phyloP scores from a whole-genome alignment of 2,113 vertebrate genomes.

The Oncorhynchus nerka region DNA sequence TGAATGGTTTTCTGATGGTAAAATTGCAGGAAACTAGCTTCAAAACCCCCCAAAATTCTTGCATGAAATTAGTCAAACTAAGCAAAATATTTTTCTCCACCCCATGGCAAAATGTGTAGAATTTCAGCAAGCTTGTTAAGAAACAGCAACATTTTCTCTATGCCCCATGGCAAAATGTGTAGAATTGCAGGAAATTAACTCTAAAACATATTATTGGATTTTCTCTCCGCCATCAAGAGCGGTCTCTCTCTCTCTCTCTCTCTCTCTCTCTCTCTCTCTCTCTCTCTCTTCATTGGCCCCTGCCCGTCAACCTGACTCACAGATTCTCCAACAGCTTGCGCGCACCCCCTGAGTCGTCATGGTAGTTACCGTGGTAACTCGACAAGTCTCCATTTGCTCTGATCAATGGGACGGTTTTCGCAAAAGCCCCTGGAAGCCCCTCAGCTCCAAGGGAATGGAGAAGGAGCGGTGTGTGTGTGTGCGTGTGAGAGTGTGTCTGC shows the following conservation, averaged over 20 bases:
- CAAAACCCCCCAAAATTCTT: no score
- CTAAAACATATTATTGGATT: no score
- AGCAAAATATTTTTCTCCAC: no score
- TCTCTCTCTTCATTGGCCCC: constrained; percentile 15
- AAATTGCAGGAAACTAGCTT: no score
- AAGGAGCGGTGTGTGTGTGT: background rate
- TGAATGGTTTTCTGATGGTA: no score
- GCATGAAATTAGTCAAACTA: no score
- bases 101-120: no score
- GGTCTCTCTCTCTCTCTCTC: background rate
- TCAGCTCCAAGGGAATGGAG: background rate
- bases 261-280: constrained; percentile 11
- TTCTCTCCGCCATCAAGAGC: no score
- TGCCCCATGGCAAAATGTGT: no score
- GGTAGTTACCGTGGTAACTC: constrained; percentile 54
- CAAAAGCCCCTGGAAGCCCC: constrained; percentile 39
- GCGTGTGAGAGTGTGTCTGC: background rate
- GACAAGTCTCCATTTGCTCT: constrained; percentile 51
- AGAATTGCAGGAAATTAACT: no score
- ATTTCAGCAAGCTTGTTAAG: no score
- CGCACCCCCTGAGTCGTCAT: constrained; percentile 10
- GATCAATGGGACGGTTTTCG: constrained; percentile 51
- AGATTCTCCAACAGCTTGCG: constrained; percentile 16
- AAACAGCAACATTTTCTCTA: no score
- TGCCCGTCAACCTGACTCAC: constrained; percentile 3